A percentile compares a stretch with the other conserved stretches of the same genome.
phyloP scores from a whole-genome alignment of 2,113 vertebrate species.

The Cinclus cinclus region DNA sequence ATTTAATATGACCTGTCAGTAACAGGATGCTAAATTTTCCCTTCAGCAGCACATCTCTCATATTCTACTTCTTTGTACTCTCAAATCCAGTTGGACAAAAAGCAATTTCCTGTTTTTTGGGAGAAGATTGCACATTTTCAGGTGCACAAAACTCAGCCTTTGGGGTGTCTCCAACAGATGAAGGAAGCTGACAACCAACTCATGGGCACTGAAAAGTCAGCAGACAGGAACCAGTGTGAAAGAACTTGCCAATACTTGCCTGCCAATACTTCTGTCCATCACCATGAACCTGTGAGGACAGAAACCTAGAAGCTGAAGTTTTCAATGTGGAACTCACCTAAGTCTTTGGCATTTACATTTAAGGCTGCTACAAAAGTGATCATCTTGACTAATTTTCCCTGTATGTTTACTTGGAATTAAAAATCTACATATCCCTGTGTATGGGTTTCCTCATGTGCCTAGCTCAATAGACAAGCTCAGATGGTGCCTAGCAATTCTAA shows the following conservation, averaged over 20 bases:
- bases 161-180: neutral
- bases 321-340: neutral
- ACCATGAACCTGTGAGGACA: neutral
- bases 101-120: neutral
- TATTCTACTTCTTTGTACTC: neutral
- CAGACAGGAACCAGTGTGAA: neutral
- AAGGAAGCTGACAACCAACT: neutral
- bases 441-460: neutral
- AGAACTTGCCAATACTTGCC: neutral
- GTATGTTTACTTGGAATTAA: neutral
- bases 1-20: constrained; percentile 20
- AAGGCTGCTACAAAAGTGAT: neutral
- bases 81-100: neutral
- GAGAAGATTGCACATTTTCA: neutral
- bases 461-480: neutral
- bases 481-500: neutral
- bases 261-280: neutral
- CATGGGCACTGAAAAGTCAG: neutral
- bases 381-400: neutral
- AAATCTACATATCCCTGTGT: neutral
- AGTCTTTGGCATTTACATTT: neutral
- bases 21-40: constrained; percentile 7
- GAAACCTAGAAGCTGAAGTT: neutral
- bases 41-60: neutral
- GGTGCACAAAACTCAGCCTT: neutral